phyloP scores from a whole-genome alignment of 2,888 invertebrate genomes.

The Ennomos erosarius region DNA sequence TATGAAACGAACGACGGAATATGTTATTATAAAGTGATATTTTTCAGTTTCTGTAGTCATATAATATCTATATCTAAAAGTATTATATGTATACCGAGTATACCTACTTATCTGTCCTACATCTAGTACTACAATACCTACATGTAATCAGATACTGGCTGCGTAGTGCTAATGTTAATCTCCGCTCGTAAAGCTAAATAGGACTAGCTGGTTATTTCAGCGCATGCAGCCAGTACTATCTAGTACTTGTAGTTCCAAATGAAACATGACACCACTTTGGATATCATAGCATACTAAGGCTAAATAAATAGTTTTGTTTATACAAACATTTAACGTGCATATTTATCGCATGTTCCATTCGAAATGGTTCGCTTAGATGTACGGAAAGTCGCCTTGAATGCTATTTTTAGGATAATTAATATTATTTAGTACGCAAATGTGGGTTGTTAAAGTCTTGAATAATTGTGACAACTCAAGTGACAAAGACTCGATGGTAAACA shows the following conservation, averaged over 20 bases:
- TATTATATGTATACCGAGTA: too few relatives aligned
- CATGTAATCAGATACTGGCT: too few relatives aligned
- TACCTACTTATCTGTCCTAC: too few relatives aligned
- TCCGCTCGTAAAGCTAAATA: neutral
- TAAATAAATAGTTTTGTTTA: constrained; percentile 16
- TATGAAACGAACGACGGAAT: too few relatives aligned
- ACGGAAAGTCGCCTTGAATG: constrained; percentile 15
- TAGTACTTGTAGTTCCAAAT: constrained; percentile 1
- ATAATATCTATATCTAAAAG: too few relatives aligned
- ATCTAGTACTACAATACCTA: too few relatives aligned
- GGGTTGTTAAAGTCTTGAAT: constrained; percentile 9
- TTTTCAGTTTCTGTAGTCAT: too few relatives aligned
- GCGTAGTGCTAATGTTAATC: neutral
- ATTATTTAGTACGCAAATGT: constrained; percentile 3
- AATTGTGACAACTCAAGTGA: constrained; percentile 8
- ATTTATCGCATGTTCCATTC: neutral
- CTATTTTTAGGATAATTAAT: constrained; percentile 21
- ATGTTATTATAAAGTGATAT: too few relatives aligned
- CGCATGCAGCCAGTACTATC: constrained; percentile 13
- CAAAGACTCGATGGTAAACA: neutral
- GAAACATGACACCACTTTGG: constrained; percentile 28
- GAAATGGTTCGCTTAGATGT: constrained; percentile 16
- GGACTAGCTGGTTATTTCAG: constrained; percentile 10
- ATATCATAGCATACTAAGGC: constrained; percentile 23
- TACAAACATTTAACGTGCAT: neutral